These are phyloP conservation scores for Chaenogobius annularis DNA, from an alignment of 2,113 vertebrate genomes.

Conservation along the genomic window DNA sequence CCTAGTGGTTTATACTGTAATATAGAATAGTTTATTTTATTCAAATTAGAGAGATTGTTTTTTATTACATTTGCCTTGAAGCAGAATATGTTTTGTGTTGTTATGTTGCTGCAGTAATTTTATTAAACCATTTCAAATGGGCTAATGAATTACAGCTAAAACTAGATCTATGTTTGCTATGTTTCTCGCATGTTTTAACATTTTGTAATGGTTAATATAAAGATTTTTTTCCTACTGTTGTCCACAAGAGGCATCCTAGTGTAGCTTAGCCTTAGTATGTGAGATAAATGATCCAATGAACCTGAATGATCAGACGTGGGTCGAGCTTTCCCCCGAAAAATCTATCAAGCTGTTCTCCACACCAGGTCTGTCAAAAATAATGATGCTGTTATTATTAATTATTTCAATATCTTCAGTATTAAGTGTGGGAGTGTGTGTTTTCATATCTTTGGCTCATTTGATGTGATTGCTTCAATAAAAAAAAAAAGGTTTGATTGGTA, in stretches of 20 bases:
- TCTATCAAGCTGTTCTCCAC: not conserved
- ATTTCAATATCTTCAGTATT: conserved; percentile 44
- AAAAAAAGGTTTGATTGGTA: conserved; percentile 44
- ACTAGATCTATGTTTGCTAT: not conserved
- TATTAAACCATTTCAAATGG: not conserved
- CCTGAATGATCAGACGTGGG: conserved; percentile 23
- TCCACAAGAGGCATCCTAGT: conserved; percentile 61
- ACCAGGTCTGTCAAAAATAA: not conserved
- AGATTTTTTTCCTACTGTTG: conserved; percentile 19
- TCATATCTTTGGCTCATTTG: conserved; percentile 38
- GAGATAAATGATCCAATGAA: conserved; percentile 27
- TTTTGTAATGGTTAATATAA: conserved; percentile 14
- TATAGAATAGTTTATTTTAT: not conserved
- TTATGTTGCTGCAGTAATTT: not conserved
- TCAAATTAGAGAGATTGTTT: not conserved
- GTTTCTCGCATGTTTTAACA: conserved; percentile 13
- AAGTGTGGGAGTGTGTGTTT: conserved; percentile 40
- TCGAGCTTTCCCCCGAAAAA: conserved; percentile 13
- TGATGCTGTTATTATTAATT: conserved; percentile 14
- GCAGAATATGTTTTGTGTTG: not conserved
- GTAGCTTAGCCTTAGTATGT: conserved; percentile 11
- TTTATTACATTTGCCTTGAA: not conserved
- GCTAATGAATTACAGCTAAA: not conserved
- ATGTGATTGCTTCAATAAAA: conserved; percentile 59
- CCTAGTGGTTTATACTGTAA: not conserved